phyloP scores from a whole-genome alignment of 2,113 vertebrate genomes.

The Eretmochelys imbricata region DNA sequence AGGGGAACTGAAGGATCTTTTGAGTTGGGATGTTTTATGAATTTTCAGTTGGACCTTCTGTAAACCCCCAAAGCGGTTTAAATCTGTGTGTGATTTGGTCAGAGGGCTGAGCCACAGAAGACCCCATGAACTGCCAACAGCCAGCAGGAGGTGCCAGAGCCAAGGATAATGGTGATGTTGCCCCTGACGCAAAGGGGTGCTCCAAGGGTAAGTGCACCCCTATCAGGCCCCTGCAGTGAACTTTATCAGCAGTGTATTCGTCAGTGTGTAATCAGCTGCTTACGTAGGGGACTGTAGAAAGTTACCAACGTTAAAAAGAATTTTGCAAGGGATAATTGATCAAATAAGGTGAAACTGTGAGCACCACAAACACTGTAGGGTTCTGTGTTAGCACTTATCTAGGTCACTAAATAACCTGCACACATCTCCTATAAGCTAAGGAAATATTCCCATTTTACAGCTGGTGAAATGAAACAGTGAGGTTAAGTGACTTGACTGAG shows the following conservation, averaged over 20 bases:
- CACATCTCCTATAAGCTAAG: background rate
- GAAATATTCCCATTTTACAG: background rate
- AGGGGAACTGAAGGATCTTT: too few species aligned
- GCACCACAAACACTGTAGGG: background rate
- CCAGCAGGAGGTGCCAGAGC: too few species aligned
- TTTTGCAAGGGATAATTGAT: background rate
- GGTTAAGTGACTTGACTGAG: background rate
- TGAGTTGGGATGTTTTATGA: too few species aligned
- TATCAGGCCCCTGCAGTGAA: background rate
- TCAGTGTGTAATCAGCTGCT: background rate
- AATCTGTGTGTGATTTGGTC: too few species aligned
- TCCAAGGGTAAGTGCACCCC: too few species aligned
- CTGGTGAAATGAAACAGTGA: background rate
- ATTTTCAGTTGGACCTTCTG: too few species aligned
- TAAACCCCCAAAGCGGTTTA: too few species aligned
- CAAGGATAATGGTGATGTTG: too few species aligned
- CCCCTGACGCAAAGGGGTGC: too few species aligned
- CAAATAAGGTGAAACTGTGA: background rate
- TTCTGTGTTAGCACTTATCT: too few species aligned
- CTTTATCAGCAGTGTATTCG: background rate
- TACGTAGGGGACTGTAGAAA: background rate
- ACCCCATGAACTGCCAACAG: too few species aligned
- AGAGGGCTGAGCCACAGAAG: too few species aligned
- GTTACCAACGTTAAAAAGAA: background rate
- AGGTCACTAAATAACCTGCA: background rate